A percentile compares a stretch with the other conserved stretches of the same genome.
These are phyloP conservation scores for Pterophyllum scalare DNA, from an alignment of 2,113 vertebrate genomes.

Conservation along the genomic window DNA sequence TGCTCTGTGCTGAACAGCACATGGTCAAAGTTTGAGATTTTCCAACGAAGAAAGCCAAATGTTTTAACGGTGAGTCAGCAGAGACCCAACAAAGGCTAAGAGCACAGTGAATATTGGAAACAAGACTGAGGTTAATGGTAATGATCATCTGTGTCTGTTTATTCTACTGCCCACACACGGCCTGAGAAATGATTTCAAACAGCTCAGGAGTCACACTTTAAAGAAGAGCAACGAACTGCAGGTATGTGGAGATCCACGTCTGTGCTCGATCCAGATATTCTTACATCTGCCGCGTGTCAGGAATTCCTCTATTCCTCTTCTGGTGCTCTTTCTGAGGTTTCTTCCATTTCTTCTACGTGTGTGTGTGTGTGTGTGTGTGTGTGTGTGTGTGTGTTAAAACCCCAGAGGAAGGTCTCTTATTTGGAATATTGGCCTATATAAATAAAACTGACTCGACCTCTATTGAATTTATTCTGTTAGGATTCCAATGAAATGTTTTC, in stretches of 20 bases:
- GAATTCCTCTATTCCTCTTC: not conserved
- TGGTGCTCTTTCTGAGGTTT: not conserved
- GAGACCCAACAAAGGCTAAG: not conserved
- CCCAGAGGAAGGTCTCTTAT: not conserved
- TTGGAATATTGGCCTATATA: not conserved
- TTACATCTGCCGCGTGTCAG: not conserved
- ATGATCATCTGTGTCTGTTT: not conserved
- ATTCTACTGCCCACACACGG: not conserved
- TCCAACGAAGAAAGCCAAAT: rapidly evolving
- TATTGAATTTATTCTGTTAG: not conserved
- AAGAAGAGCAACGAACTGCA: not conserved
- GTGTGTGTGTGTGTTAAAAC: not conserved
- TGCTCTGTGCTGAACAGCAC: not conserved
- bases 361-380: not conserved
- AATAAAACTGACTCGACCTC: not conserved
- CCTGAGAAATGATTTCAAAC: not conserved
- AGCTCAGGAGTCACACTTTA: too few species aligned
- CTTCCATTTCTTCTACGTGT: not conserved
- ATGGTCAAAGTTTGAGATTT: not conserved
- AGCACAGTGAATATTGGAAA: not conserved
- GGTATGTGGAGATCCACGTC: not conserved
- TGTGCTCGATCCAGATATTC: not conserved
- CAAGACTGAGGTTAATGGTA: not conserved
- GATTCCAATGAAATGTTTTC: not conserved
- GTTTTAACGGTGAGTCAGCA: not conserved